These are phyloP conservation scores for Kuschelorhynchus macadamiae DNA, from an alignment of 2,888 invertebrate genomes.

Conservation along the genomic window DNA sequence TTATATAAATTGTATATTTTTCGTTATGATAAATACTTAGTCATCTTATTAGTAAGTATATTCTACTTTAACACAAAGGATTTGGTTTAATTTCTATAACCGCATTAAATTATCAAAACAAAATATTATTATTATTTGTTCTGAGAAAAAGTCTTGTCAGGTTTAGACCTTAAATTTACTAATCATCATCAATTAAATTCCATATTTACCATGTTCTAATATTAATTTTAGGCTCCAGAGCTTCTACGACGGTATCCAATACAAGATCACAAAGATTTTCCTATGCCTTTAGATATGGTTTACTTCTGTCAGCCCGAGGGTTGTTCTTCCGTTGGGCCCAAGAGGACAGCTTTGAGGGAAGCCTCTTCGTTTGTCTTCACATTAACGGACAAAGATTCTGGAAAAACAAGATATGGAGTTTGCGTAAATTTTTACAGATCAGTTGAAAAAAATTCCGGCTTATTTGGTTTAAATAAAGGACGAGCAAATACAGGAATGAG, in stretches of 20 bases:
- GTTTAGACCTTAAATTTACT: too few relatives aligned
- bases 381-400: constrained; percentile 98
- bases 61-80: too few relatives aligned
- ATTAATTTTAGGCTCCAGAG: constrained; percentile 85
- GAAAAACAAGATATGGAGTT: constrained; percentile 93
- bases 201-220: too few relatives aligned
- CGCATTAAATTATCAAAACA: too few relatives aligned
- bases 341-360: constrained; percentile 87
- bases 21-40: too few relatives aligned
- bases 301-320: constrained; percentile 99
- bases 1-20: too few relatives aligned
- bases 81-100: too few relatives aligned
- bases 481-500: constrained; percentile 76
- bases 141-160: too few relatives aligned
- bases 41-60: too few relatives aligned
- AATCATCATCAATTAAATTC: too few relatives aligned
- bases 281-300: constrained; percentile 97
- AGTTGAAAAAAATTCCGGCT: constrained; percentile 75
- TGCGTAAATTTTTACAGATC: constrained; percentile 99
- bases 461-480: constrained; percentile 63
- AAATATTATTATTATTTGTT: too few relatives aligned
- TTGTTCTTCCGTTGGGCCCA: constrained; percentile 92
- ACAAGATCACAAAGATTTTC: constrained; percentile 97
- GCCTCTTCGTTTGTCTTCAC: constrained; percentile 98
- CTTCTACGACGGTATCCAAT: constrained; percentile 94